Percentiles rank a stretch among this genome's conserved stretches.
phyloP scores from a whole-genome alignment of 2,797 vertebrate genomes.

The Allobates femoralis region DNA sequence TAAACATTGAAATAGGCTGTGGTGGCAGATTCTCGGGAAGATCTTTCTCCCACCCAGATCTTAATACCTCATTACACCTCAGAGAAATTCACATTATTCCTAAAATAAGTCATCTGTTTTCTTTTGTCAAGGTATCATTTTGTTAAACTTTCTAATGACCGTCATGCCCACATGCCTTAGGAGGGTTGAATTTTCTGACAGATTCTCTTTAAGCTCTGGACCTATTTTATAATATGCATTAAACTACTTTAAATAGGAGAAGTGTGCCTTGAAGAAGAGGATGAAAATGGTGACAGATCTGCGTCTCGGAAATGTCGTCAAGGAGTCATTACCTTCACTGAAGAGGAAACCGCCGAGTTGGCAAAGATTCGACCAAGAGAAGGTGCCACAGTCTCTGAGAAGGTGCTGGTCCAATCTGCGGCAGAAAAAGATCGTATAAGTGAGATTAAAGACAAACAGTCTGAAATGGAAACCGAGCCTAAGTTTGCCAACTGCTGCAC shows the following conservation, averaged over 20 bases:
- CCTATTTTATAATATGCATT: background rate
- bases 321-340: conserved; percentile 94
- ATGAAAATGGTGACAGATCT: conserved; percentile 80
- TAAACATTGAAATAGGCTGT: too few species aligned
- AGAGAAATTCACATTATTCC: too few species aligned
- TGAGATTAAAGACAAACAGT: conserved; percentile 93
- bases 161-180: too few species aligned
- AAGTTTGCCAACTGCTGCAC: conserved; percentile 94
- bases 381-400: conserved; percentile 92
- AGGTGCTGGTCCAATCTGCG: conserved; percentile 94
- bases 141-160: too few species aligned
- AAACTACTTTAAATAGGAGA: conserved; percentile 63
- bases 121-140: too few species aligned
- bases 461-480: conserved; percentile 91
- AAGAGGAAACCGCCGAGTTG: conserved; percentile 94
- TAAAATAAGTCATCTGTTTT: too few species aligned
- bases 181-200: too few species aligned
- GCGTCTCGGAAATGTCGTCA: conserved; percentile 81
- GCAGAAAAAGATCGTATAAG: conserved; percentile 96
- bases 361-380: conserved; percentile 90
- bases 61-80: too few species aligned
- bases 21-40: too few species aligned
- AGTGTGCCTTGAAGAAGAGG: conserved; percentile 76
- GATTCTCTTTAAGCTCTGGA: background rate
- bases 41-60: too few species aligned